Percentiles rank a stretch among this genome's conserved stretches.
These are phyloP conservation scores for Trimorus sp. DNA, from an alignment of 2,888 invertebrate genomes.

Conservation along the genomic window DNA sequence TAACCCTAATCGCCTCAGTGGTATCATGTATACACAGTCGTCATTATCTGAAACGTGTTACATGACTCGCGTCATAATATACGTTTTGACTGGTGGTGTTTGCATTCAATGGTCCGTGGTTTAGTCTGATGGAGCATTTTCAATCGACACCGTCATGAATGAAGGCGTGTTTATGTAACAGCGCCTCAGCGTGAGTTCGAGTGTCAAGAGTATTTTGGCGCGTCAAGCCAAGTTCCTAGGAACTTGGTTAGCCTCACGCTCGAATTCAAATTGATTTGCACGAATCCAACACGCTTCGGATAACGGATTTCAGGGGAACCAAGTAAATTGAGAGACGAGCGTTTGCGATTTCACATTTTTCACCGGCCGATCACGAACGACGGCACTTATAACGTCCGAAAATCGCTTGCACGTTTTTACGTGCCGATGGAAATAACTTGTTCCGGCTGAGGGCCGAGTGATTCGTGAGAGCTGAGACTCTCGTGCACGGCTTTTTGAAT, in stretches of 20 bases:
- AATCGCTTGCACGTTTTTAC: too few relatives aligned
- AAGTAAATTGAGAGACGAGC: too few relatives aligned
- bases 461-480: neutral
- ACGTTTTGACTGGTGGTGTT: conserved; percentile 29
- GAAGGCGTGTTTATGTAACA: conserved; percentile 40
- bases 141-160: conserved; percentile 43
- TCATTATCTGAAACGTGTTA: conserved; percentile 44
- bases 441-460: neutral
- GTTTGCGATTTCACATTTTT: too few relatives aligned
- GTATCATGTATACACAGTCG: conserved; percentile 35
- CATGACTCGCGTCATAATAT: conserved; percentile 47
- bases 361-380: too few relatives aligned
- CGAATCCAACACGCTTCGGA: too few relatives aligned
- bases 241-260: neutral
- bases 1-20: conserved; percentile 26
- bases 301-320: too few relatives aligned
- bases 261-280: conserved; percentile 2
- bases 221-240: conserved; percentile 11
- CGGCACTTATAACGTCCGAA: too few relatives aligned
- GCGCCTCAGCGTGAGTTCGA: conserved; percentile 3
- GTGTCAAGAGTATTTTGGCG: conserved; percentile 36
- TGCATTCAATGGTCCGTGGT: conserved; percentile 16
- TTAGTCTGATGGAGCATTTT: conserved; percentile 36
- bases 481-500: neutral
- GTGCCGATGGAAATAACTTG: neutral